Evolutionary conservation across 2,797 vertebrate genomes (phyloP).

Genomic region (Sebastes minor): DNA sequence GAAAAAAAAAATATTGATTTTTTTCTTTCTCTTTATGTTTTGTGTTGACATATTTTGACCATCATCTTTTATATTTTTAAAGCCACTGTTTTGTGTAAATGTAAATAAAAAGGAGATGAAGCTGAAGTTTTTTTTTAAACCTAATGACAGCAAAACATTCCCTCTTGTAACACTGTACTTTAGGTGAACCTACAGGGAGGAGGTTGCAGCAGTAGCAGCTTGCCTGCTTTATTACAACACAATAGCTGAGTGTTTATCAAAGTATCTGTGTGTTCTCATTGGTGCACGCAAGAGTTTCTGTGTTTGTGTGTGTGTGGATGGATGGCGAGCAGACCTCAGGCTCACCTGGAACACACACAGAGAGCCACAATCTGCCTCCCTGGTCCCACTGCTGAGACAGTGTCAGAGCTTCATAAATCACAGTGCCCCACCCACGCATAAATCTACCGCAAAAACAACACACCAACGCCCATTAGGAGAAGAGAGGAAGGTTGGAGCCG

Average conservation of each 20-base stretch:
- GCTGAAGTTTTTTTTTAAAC: background rate
- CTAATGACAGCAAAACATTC: background rate
- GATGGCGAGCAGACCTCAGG: slow-evolving; percentile 79
- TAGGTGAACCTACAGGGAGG: slow-evolving; percentile 46
- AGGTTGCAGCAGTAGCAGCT: slow-evolving; percentile 33
- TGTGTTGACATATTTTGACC: slow-evolving; percentile 15
- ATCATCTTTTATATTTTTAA: slow-evolving; percentile 8
- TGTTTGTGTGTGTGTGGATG: background rate
- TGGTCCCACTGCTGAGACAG: slow-evolving; percentile 67
- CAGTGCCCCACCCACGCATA: slow-evolving; percentile 71
- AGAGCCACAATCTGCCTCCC: slow-evolving; percentile 57
- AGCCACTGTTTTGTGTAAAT: background rate
- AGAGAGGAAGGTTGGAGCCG: slow-evolving; percentile 73
- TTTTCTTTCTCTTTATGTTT: background rate
- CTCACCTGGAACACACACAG: slow-evolving; percentile 86
- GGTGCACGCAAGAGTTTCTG: background rate
- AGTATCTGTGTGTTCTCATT: background rate
- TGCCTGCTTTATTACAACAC: slow-evolving; percentile 15
- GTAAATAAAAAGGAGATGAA: slow-evolving; percentile 3
- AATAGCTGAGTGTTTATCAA: background rate
- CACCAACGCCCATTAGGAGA: slow-evolving; percentile 69
- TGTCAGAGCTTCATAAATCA: slow-evolving; percentile 78
- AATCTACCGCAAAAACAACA: slow-evolving; percentile 76
- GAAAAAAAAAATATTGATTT: slow-evolving; percentile 39
- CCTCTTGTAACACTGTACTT: slow-evolving; percentile 12